Evolutionary conservation across 2,113 vertebrate genomes (phyloP).

Genomic region (Elanus axillaris): DNA sequence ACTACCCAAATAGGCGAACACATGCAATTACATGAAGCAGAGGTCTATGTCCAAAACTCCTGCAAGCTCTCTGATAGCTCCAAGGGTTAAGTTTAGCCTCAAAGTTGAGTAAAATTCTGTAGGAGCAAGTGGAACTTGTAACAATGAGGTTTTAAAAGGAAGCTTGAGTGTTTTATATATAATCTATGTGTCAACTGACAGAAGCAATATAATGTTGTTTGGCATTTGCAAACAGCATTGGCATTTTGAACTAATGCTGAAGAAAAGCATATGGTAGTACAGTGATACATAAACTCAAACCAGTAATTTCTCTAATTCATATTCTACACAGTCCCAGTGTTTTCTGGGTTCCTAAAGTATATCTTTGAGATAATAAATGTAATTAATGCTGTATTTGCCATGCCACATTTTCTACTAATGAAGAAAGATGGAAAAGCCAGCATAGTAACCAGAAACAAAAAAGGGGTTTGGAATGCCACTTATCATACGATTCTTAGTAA

Average conservation of each 20-base stretch:
- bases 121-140: not conserved
- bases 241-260: not conserved
- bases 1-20: not conserved
- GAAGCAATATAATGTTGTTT: not conserved
- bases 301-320: not conserved
- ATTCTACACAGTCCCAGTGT: not conserved
- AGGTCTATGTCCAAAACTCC: not conserved
- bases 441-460: not conserved
- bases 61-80: not conserved
- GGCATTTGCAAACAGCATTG: not conserved
- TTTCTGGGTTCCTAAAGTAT: not conserved
- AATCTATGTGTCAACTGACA: not conserved
- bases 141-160: not conserved
- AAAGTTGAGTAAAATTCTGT: not conserved
- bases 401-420: not conserved
- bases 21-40: not conserved
- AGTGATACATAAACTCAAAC: not conserved
- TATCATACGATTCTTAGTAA: not conserved
- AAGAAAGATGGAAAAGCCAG: not conserved
- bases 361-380: not conserved
- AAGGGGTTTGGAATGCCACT: not conserved
- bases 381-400: not conserved
- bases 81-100: not conserved
- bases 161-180: not conserved
- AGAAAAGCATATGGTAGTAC: not conserved